Percentiles rank a stretch among this genome's conserved stretches.
phyloP scores from a whole-genome alignment of 2,113 vertebrate genomes.

The Nematolebias whitei region DNA sequence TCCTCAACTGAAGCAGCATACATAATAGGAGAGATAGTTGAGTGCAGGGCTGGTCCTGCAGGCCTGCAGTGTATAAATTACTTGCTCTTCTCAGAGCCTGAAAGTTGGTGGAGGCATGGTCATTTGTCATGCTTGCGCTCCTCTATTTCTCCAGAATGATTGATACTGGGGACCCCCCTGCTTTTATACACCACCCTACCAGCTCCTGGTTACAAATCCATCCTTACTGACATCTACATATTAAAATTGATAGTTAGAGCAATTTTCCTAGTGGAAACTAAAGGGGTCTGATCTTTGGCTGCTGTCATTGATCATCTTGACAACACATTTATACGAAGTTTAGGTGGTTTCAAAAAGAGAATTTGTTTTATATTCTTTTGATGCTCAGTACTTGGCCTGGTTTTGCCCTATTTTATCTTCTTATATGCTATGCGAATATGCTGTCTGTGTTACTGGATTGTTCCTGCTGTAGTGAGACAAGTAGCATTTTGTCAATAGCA shows the following conservation, averaged over 20 bases:
- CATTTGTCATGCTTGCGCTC: constrained; percentile 68
- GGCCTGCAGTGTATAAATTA: constrained; percentile 42
- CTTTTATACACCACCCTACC: constrained; percentile 60
- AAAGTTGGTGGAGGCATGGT: constrained; percentile 58
- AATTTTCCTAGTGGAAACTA: constrained; percentile 67
- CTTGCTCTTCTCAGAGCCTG: constrained; percentile 36
- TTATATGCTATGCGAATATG: too few species aligned
- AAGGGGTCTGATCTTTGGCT: constrained; percentile 30
- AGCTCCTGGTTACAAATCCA: constrained; percentile 74
- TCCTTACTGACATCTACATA: constrained; percentile 75
- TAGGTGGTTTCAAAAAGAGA: constrained; percentile 29
- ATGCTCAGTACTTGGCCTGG: not conserved
- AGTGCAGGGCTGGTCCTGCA: constrained; percentile 18
- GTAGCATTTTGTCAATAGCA: too few species aligned
- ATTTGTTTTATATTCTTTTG: constrained; percentile 28
- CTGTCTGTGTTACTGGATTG: too few species aligned
- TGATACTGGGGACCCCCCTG: constrained; percentile 58
- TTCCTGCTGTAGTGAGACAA: too few species aligned
- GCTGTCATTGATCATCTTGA: constrained; percentile 63
- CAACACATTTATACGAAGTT: constrained; percentile 25
- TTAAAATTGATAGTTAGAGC: constrained; percentile 69
- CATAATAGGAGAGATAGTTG: constrained; percentile 24
- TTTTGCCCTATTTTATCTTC: not conserved
- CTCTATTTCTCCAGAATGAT: constrained; percentile 59
- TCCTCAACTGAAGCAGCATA: constrained; percentile 16